Base-by-base conservation (phyloP, 2,888 invertebrate genomes). In the Amphipoea oculea region DNA sequence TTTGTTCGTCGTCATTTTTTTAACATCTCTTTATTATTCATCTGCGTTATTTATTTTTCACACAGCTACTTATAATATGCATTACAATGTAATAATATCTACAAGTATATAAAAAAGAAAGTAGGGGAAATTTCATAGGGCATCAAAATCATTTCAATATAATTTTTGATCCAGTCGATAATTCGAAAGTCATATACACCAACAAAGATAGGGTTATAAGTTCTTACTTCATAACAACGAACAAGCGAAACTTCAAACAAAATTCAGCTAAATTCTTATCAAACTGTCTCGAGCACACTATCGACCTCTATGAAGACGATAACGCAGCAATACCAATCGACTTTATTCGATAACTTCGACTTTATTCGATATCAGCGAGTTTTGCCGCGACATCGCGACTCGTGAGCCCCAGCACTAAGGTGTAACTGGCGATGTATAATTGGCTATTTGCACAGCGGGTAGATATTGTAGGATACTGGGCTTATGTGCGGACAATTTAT, bases 391-490 rank as follows among this genome's bases (percentile, higher is more conserved):
- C 57, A 42, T 62, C 63, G 78, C 73, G 76, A 51, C 40, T 73
- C 73, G 68, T 76, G 73, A 62, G 73, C 40, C 73, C 51, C 62
- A 60, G 36, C 80, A 66, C 68, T 86, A 83, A 83, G 73, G 60
- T 80, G 75, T 83, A 79, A 82, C 79, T 83, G 87, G 86, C 88
- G 84, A 88, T 86, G 85, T 89, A 90, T 90, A 91, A 92, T 91
- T 91, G 91, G 88, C 87, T 93, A 93, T 93, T 93, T 93, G 91
- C 92, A 89, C 89, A 88, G 89, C 89, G 88, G 85, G 86, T 84
- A 79, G 89, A 88, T 91, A 90, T 90, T 90, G 87, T 78, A 82
- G 90, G 89, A 90, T 91, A 91, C 88, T 85, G 85, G 85, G 87
- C 76, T 85, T 86, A 87, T 84, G 81, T 88, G 85, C 83, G 69